Evolutionary conservation across 2,888 invertebrate genomes (phyloP).

Genomic region (Dasypogon diadema): DNA sequence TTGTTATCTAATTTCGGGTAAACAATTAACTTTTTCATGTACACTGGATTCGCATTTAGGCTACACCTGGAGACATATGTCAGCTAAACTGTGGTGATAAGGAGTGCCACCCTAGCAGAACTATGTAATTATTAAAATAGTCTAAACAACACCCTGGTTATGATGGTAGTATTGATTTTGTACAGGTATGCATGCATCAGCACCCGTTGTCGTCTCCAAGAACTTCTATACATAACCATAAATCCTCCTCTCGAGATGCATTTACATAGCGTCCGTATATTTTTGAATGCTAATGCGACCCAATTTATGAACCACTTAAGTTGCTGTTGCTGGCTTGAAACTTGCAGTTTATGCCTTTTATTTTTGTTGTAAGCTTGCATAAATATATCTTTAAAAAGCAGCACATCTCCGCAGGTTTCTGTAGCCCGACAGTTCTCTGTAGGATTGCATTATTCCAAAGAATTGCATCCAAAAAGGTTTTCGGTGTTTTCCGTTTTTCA

Average conservation of each 20-base stretch:
- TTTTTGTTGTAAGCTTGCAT: slow-evolving; percentile 6
- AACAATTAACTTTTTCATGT: too few relatives aligned
- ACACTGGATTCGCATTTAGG: too few relatives aligned
- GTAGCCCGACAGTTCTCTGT: not conserved
- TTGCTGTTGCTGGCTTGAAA: slow-evolving; percentile 55
- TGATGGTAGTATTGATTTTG: too few relatives aligned
- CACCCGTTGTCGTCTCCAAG: too few relatives aligned
- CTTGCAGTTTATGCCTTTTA: slow-evolving; percentile 26
- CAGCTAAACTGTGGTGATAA: too few relatives aligned
- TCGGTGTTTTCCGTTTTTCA: slow-evolving; percentile 23
- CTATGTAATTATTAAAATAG: too few relatives aligned
- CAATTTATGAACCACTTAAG: slow-evolving; percentile 60
- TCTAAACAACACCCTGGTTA: too few relatives aligned
- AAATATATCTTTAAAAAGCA: slow-evolving; percentile 23
- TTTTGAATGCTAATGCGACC: slow-evolving; percentile 60
- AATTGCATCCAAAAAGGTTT: slow-evolving; percentile 40
- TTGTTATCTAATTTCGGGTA: not conserved
- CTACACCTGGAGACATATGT: too few relatives aligned
- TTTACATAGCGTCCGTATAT: slow-evolving; percentile 54
- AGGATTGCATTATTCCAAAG: slow-evolving; percentile 33
- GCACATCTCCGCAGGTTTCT: slow-evolving; percentile 21
- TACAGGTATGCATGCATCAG: too few relatives aligned
- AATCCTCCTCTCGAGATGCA: slow-evolving; percentile 11
- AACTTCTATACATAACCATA: slow-evolving; percentile 26
- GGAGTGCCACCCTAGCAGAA: too few relatives aligned